Percentiles rank a stretch among this genome's conserved stretches.
phyloP scores from a whole-genome alignment of 64 coral and sea anemone species.

The Astreopora myriophthalma region DNA sequence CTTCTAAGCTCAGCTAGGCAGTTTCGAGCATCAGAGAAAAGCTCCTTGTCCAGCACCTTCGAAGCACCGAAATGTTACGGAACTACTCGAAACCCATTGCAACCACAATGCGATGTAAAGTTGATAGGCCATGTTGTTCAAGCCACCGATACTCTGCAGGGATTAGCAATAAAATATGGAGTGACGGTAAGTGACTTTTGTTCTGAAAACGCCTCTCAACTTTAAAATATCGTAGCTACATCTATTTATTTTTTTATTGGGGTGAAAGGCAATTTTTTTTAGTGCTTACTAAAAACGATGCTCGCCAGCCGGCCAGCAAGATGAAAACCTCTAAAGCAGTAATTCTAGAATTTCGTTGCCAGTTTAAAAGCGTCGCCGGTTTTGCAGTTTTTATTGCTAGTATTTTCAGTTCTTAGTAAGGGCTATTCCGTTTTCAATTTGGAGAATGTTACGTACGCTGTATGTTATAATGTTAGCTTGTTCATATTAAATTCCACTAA shows the following conservation, averaged over 20 bases:
- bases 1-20: conserved; percentile 17
- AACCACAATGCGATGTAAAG: conserved; percentile 51
- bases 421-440: not conserved
- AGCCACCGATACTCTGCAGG: conserved; percentile 64
- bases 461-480: not conserved
- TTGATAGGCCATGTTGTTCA: conserved; percentile 56
- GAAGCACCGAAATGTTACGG: conserved; percentile 69
- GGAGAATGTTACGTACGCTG: not conserved
- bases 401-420: not conserved
- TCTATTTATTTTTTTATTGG: too few species aligned
- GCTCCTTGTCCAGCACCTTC: conserved; percentile 65
- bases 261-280: too few species aligned
- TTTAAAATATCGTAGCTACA: too few species aligned
- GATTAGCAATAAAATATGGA: conserved; percentile 78
- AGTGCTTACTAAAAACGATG: too few species aligned
- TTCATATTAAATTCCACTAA: not conserved
- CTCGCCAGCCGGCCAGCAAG: too few species aligned
- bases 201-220: not conserved
- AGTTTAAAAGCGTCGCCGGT: not conserved
- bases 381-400: not conserved
- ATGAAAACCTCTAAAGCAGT: too few species aligned
- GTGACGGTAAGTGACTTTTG: conserved; percentile 53
- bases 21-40: conserved; percentile 44
- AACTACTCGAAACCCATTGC: conserved; percentile 46
- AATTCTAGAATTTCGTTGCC: too few species aligned